These are phyloP conservation scores for Ceyx margarethae DNA, from an alignment of 2,113 vertebrate genomes.

Conservation along the genomic window DNA sequence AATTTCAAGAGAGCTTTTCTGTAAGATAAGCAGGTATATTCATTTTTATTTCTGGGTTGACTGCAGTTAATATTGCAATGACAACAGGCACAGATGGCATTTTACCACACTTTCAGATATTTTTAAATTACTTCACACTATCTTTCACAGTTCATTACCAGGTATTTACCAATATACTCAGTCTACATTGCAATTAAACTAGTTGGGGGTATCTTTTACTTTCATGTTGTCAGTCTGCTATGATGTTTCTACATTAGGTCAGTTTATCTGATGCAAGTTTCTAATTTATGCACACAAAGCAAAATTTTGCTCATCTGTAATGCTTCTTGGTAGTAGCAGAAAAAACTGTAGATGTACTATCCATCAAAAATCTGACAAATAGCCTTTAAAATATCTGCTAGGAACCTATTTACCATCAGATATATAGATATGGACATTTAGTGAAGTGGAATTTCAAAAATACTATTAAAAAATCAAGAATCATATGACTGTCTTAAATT, in stretches of 20 bases:
- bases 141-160: neutral
- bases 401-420: neutral
- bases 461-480: neutral
- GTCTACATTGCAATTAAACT: neutral
- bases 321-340: neutral
- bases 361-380: neutral
- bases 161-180: neutral
- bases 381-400: neutral
- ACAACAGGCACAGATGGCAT: neutral
- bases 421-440: neutral
- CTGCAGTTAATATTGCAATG: neutral
- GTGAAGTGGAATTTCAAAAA: neutral
- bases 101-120: neutral
- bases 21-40: neutral
- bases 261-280: neutral
- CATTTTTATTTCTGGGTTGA: neutral
- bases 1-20: neutral
- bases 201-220: neutral
- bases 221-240: neutral
- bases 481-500: neutral
- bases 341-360: neutral
- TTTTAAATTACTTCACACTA: neutral
- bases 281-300: neutral
- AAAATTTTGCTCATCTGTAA: neutral
- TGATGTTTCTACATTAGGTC: neutral